Conservation (phyloP, 2,888 invertebrate genomes). For the Napeogenes sylphis region DNA sequence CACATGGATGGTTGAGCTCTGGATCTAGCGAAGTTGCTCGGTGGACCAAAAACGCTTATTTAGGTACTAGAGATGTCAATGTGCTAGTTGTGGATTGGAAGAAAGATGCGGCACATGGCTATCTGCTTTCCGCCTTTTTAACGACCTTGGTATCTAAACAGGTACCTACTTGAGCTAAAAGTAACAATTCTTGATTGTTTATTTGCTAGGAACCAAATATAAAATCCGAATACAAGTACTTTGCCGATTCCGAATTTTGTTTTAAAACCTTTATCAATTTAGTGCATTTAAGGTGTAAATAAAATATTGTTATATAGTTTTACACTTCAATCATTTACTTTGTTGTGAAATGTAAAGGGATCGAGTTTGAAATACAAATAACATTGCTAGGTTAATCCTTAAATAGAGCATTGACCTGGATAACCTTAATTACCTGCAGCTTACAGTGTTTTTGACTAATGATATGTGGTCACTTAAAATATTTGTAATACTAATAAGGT, state of each 20-base stretch:
- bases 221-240: too few species aligned
- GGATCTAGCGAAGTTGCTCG: constrained; percentile 14
- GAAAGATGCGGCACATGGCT: constrained; percentile 11
- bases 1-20: constrained; percentile 19
- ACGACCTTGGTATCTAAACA: constrained; percentile 17
- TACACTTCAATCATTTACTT: neutral
- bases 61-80: constrained; percentile 13
- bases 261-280: too few species aligned
- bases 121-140: constrained; percentile 13
- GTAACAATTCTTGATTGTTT: too few species aligned
- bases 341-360: neutral
- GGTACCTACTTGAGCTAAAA: constrained; percentile 6
- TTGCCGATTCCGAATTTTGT: too few species aligned
- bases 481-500: too few species aligned
- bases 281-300: too few species aligned
- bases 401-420: too few species aligned
- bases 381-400: neutral
- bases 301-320: neutral
- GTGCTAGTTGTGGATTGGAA: constrained; percentile 21
- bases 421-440: too few species aligned
- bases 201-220: neutral
- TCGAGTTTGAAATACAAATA: neutral
- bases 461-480: too few species aligned
- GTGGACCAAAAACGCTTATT: constrained; percentile 20
- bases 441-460: too few species aligned